phyloP scores from a whole-genome alignment of 2,113 vertebrate species.

The Camelus bactrianus region DNA sequence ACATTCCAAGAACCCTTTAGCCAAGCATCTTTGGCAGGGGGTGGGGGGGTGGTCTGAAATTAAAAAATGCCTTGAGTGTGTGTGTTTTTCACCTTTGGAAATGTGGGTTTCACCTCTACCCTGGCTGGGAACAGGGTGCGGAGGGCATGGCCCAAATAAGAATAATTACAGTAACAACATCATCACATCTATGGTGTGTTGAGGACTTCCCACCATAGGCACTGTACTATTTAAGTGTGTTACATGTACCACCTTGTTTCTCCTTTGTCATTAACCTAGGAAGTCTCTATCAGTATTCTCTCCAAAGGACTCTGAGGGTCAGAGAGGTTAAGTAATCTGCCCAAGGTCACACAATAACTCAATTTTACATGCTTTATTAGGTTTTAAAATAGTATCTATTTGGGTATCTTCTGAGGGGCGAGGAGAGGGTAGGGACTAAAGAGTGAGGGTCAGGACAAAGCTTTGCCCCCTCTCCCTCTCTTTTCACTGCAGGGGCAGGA shows the following conservation, averaged over 20 bases:
- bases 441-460: background rate
- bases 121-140: background rate
- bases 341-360: slow-evolving; percentile 11
- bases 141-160: background rate
- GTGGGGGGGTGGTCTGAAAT: no score
- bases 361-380: background rate
- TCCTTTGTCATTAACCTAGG: background rate
- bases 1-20: background rate
- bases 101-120: background rate
- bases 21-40: background rate
- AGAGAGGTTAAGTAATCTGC: slow-evolving; percentile 7
- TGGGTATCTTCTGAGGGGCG: background rate
- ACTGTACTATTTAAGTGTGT: background rate
- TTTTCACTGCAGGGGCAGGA: background rate
- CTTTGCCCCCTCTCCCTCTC: background rate
- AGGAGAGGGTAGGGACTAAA: background rate
- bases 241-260: background rate
- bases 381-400: background rate
- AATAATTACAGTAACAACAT: background rate
- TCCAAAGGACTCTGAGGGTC: background rate
- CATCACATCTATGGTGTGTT: no score
- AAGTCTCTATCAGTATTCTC: background rate
- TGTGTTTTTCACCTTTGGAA: background rate
- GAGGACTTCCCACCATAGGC: background rate
- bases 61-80: background rate